Base-by-base conservation (phyloP, 2,888 invertebrate genomes). In the Dascillus cervinus region DNA sequence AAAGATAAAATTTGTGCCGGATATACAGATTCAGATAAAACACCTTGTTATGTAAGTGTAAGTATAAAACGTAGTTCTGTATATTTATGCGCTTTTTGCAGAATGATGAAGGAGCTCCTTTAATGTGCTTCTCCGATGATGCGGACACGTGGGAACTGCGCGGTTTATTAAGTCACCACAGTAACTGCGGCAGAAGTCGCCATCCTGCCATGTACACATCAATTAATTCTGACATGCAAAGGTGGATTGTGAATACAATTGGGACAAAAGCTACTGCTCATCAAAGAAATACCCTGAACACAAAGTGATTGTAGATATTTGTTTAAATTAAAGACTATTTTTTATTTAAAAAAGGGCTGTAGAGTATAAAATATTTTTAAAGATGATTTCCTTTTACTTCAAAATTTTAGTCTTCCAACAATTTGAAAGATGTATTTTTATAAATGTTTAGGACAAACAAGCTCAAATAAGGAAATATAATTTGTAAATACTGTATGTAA, bases 31-130 rank as follows among this genome's bases (percentile, higher is more conserved):
- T 63, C 66, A 3, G 69, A 72, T 22, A 71, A 71, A 50, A 66
- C 71, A 22, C 70, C 73, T 14, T 77, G 76, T 55, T 71, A 74
- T 55, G 77, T 77, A 66, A 72, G 72, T 64, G 11, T n/a, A n/a
- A n/a, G n/a, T n/a, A n/a, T n/a, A n/a, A n/a, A n/a, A n/a, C n/a
- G n/a, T n/a, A n/a, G n/a, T n/a, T n/a, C n/a, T n/a, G 17, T 17
- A 6, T 17, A 17, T 17, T 17, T 17, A 17, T 17, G 8, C 4
- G 8, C 4, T 17, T 6, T 34, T 62, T 65, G 28, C 49, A 79
- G 78, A 75, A 75, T 46, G 76, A 77, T 45, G 75, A 76, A 58
- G 78, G 78, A n/a, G 73, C 77, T 11, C 77, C 78, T 5, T 49
- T 79, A 32, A 74, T 77, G 71, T 79, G 79, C 47, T 64, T 70